A percentile compares a stretch with the other conserved stretches of the same genome.
phyloP scores from a whole-genome alignment of 2,888 invertebrate species.

The Drosophila mettleri region DNA sequence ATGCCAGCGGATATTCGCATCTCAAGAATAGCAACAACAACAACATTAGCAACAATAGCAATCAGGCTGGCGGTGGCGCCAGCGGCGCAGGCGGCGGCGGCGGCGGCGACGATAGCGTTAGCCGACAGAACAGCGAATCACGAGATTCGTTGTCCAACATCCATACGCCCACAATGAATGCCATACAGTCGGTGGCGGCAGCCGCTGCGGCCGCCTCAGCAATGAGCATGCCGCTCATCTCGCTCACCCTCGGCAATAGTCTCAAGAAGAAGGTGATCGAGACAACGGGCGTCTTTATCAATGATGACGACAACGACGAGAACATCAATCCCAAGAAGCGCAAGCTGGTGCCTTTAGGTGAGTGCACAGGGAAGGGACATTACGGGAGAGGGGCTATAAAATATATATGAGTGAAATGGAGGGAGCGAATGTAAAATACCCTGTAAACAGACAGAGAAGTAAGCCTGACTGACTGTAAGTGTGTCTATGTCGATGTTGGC shows the following conservation, averaged over 20 bases:
- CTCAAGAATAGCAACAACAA: slow-evolving; percentile 60
- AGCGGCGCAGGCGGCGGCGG: background rate
- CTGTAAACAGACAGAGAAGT: too few relatives aligned
- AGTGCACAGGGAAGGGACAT: too few relatives aligned
- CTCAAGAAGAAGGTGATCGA: slow-evolving; percentile 89
- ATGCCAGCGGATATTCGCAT: slow-evolving; percentile 80
- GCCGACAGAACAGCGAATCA: slow-evolving; percentile 82
- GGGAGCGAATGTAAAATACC: too few relatives aligned
- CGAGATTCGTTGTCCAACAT: slow-evolving; percentile 75
- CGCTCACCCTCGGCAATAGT: slow-evolving; percentile 84
- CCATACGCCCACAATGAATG: slow-evolving; percentile 59
- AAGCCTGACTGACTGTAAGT: too few relatives aligned
- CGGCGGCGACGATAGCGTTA: slow-evolving; percentile 40
- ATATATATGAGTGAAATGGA: background rate
- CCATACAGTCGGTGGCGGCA: slow-evolving; percentile 21
- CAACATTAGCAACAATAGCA: slow-evolving; percentile 46
- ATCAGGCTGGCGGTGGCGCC: slow-evolving; percentile 6
- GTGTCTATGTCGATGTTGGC: too few relatives aligned
- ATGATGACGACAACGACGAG: slow-evolving; percentile 91
- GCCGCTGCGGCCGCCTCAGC: slow-evolving; percentile 40
- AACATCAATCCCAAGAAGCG: slow-evolving; percentile 88
- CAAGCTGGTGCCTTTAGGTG: slow-evolving; percentile 92
- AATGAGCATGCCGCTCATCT: slow-evolving; percentile 84
- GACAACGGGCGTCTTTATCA: slow-evolving; percentile 93
- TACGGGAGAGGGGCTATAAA: too few relatives aligned